Percentiles rank a stretch among this genome's conserved stretches.
These are phyloP conservation scores for Papilio polytes DNA, from an alignment of 1,140 invertebrate species.

Conservation along the genomic window DNA sequence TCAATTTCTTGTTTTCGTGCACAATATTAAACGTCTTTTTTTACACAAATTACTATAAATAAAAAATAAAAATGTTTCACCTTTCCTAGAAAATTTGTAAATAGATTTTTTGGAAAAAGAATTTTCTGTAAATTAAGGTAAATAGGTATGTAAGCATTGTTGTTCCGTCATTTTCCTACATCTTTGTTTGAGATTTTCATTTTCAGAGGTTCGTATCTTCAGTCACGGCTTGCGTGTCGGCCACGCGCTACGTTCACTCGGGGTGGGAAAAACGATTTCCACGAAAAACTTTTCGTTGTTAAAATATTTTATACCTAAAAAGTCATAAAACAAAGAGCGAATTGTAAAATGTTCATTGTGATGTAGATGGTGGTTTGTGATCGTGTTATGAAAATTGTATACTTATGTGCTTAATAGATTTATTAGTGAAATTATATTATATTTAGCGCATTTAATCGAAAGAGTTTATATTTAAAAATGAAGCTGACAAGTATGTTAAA, in stretches of 20 bases:
- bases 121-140: not conserved
- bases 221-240: constrained; percentile 52
- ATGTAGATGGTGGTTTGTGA: not conserved
- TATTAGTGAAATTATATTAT: not conserved
- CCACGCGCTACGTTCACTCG: constrained; percentile 51
- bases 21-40: no score
- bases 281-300: constrained; percentile 37
- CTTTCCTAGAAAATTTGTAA: no score
- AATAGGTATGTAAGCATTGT: not conserved
- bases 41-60: no score
- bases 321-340: constrained; percentile 1
- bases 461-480: constrained; percentile 23
- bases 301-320: constrained; percentile 16
- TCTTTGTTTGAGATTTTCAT: constrained; percentile 50
- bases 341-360: not conserved
- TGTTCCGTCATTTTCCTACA: constrained; percentile 29
- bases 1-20: no score
- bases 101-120: no score
- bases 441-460: not conserved
- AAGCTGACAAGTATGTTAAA: constrained; percentile 14
- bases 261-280: constrained; percentile 41
- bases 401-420: not conserved
- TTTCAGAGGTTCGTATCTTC: constrained; percentile 54
- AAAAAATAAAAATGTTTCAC: no score
- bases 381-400: not conserved